These are phyloP conservation scores for Ammospiza nelsoni DNA, from an alignment of 2,113 vertebrate genomes.

Conservation along the genomic window DNA sequence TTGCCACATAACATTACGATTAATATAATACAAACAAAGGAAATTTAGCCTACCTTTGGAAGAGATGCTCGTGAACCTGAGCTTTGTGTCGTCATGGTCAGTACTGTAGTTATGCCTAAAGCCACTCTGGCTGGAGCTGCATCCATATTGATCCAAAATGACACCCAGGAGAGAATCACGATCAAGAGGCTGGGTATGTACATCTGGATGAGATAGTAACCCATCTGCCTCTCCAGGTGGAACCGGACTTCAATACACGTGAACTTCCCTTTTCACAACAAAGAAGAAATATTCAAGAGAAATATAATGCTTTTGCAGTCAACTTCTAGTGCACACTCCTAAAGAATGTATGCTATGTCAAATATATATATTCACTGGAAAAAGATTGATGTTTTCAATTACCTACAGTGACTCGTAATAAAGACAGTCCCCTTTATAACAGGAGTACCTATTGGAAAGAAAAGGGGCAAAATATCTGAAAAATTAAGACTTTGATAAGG, in stretches of 20 bases:
- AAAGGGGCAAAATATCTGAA: not conserved
- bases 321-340: not conserved
- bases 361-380: not conserved
- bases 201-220: slow-evolving; percentile 99
- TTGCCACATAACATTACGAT: not conserved
- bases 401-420: not conserved
- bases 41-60: slow-evolving; percentile 83
- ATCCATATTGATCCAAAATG: slow-evolving; percentile 94
- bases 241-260: slow-evolving; percentile 97
- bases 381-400: not conserved
- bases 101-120: slow-evolving; percentile 95
- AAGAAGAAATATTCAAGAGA: slow-evolving; percentile 24
- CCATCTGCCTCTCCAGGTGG: slow-evolving; percentile 97
- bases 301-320: not conserved
- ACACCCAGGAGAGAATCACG: slow-evolving; percentile 96
- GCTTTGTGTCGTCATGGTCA: slow-evolving; percentile 98
- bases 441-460: not conserved
- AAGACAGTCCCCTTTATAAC: not conserved
- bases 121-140: slow-evolving; percentile 95
- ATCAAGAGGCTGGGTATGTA: slow-evolving; percentile 90
- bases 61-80: slow-evolving; percentile 95
- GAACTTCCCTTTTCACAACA: slow-evolving; percentile 86
- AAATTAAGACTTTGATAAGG: not conserved
- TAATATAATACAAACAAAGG: not conserved
- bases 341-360: not conserved